These are phyloP conservation scores for Hippoglossus hippoglossus DNA, from an alignment of 2,797 vertebrate species.

Conservation along the genomic window DNA sequence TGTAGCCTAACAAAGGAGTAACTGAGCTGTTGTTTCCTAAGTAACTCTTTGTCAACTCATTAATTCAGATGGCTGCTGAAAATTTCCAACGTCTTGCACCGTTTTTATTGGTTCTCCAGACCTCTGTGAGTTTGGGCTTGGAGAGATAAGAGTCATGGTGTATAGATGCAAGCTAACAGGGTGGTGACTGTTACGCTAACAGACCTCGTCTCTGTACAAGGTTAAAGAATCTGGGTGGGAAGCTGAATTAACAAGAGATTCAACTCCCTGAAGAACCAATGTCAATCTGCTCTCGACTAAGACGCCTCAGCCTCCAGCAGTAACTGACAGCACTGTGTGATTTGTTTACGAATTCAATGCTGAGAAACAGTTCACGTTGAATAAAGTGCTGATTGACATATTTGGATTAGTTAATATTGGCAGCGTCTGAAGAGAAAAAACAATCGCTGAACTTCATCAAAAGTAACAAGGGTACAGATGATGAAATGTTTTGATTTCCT, in stretches of 20 bases:
- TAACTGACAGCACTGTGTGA: neutral
- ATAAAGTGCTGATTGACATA: constrained; percentile 13
- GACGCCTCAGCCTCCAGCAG: constrained; percentile 2
- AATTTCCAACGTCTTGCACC: neutral
- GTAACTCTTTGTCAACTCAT: constrained; percentile 16
- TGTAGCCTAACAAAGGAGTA: constrained; percentile 32
- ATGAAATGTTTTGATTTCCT: constrained; percentile 20
- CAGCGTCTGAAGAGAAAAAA: constrained; percentile 7
- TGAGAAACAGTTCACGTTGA: constrained; percentile 14
- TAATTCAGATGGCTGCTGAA: neutral
- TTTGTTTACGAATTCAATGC: neutral
- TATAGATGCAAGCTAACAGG: constrained; percentile 21
- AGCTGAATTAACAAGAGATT: constrained; percentile 6
- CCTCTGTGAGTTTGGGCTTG: constrained; percentile 3
- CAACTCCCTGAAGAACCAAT: constrained; percentile 4
- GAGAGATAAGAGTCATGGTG: constrained; percentile 10
- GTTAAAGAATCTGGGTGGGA: constrained; percentile 27
- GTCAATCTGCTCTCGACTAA: constrained; percentile 6
- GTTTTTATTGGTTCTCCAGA: constrained; percentile 7
- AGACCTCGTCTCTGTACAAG: constrained; percentile 27
- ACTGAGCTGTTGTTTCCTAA: constrained; percentile 31
- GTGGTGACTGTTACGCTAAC: constrained; percentile 12
- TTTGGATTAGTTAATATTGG: constrained; percentile 12
- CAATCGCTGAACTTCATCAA: constrained; percentile 18
- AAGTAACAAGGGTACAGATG: constrained; percentile 20